These are phyloP conservation scores for Malacoraja senta DNA, from an alignment of 2,797 vertebrate species.

Conservation along the genomic window DNA sequence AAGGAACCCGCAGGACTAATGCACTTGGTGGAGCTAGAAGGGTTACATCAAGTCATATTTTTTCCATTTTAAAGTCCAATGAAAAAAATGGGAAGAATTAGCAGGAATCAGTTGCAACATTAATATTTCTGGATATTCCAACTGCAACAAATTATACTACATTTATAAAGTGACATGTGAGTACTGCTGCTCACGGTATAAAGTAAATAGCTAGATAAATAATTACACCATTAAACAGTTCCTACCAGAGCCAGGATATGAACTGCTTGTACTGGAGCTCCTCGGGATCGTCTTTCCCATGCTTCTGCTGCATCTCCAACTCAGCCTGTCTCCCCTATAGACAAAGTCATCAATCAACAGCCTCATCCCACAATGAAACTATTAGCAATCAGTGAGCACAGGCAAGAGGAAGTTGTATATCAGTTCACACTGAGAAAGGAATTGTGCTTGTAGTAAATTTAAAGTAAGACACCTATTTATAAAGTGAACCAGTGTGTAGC, in stretches of 20 bases:
- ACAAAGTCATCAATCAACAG: slow-evolving; percentile 46
- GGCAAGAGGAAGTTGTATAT: slow-evolving; percentile 26
- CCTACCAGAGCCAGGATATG: slow-evolving; percentile 91
- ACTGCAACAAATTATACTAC: neutral
- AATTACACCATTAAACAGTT: neutral
- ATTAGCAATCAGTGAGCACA: slow-evolving; percentile 27
- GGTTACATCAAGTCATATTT: neutral
- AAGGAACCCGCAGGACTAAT: neutral
- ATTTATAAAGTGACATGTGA: neutral
- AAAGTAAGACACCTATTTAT: slow-evolving; percentile 13
- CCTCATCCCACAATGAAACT: slow-evolving; percentile 17
- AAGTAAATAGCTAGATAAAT: neutral
- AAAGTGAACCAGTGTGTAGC: neutral
- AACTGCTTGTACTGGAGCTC: slow-evolving; percentile 77
- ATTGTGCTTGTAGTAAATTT: slow-evolving; percentile 22
- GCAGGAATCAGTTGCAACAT: neutral
- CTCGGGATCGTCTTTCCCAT: slow-evolving; percentile 69
- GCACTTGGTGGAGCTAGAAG: neutral
- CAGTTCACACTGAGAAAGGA: slow-evolving; percentile 11
- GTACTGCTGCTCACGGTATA: neutral
- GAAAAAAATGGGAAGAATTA: neutral
- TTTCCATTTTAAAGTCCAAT: neutral
- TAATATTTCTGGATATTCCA: neutral
- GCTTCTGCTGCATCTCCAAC: slow-evolving; percentile 80
- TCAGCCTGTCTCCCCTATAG: slow-evolving; percentile 80